Evolutionary conservation across 2,888 invertebrate species (phyloP).

Genomic region (Dendrolimus pini): DNA sequence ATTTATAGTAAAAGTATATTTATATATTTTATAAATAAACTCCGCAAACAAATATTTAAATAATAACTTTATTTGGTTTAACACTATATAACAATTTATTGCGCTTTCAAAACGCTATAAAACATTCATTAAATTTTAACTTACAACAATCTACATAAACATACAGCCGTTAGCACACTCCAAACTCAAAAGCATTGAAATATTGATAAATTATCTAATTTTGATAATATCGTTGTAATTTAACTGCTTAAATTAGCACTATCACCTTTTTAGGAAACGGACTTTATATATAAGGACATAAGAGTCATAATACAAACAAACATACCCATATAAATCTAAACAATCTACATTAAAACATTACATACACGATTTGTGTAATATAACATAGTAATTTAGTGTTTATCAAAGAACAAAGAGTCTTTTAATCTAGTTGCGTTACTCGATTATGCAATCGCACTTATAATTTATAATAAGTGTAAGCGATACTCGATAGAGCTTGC

Average conservation of each 20-base stretch:
- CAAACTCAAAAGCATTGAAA: background rate
- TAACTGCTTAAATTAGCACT: background rate
- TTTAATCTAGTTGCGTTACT: constrained; percentile 24
- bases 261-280: background rate
- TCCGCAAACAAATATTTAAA: no score
- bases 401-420: constrained; percentile 37
- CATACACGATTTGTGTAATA: constrained; percentile 7
- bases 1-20: no score
- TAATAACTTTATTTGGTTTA: no score
- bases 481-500: background rate
- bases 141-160: no score
- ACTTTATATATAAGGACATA: background rate
- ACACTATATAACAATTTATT: no score
- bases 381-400: constrained; percentile 16
- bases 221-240: background rate
- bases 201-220: background rate
- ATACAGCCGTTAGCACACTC: no score
- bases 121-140: no score
- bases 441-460: constrained; percentile 8
- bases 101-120: no score
- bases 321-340: background rate
- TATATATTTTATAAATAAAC: no score
- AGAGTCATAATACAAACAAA: background rate
- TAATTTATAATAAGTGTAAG: constrained; percentile 17
- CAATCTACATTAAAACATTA: constrained; percentile 11